A percentile compares a stretch with the other conserved stretches of the same genome.
Conservation (phyloP, 1,140 invertebrate species). For the Thereuonema tuberculata region DNA sequence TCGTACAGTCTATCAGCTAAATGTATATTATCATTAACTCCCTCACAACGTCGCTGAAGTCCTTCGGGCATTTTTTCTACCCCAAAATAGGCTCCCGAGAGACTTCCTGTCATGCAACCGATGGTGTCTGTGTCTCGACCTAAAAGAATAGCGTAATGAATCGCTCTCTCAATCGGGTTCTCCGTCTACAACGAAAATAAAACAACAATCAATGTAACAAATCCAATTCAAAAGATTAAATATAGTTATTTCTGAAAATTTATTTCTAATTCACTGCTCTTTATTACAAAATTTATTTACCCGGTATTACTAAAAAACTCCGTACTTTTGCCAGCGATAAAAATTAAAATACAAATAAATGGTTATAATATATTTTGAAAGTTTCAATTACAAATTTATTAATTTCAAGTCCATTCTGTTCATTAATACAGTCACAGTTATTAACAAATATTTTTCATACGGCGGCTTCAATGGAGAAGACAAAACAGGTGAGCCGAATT, state of each 20-base stretch:
- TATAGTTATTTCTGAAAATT: neutral
- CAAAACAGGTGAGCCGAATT: too few relatives aligned
- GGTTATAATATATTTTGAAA: too few relatives aligned
- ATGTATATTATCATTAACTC: constrained; percentile 1
- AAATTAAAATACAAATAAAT: too few relatives aligned
- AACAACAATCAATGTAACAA: neutral
- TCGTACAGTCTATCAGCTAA: neutral
- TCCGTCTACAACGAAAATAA: neutral
- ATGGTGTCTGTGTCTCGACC: constrained; percentile 34
- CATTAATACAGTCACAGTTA: too few relatives aligned
- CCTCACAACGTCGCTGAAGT: constrained; percentile 5
- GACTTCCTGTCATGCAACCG: constrained; percentile 32
- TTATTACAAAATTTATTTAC: too few relatives aligned
- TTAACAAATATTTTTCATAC: too few relatives aligned
- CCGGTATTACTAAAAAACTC: neutral
- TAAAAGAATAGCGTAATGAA: constrained; percentile 29
- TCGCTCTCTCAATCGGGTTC: constrained; percentile 26
- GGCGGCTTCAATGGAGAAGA: too few relatives aligned
- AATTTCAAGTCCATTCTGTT: too few relatives aligned
- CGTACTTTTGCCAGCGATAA: too few relatives aligned
- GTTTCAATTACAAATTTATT: too few relatives aligned
- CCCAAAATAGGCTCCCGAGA: constrained; percentile 23
- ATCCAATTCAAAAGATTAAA: neutral
- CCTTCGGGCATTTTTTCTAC: constrained; percentile 7
- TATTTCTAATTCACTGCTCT: constrained; percentile 9